Evolutionary conservation across 2,113 vertebrate genomes (phyloP).

Genomic region (Seriola dumerili): DNA sequence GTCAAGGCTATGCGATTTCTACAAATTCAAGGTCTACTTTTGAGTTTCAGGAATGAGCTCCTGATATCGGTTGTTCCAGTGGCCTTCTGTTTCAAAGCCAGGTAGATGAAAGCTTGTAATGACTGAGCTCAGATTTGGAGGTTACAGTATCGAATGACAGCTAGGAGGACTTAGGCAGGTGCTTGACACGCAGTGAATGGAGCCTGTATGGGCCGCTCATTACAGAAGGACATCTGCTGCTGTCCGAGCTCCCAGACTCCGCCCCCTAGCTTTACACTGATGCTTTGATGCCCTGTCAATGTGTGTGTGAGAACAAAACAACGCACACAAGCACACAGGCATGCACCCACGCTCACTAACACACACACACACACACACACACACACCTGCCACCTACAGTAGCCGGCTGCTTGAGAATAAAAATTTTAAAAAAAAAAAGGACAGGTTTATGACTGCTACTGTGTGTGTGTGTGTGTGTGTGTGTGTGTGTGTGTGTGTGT

Average conservation of each 20-base stretch:
- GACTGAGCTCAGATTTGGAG: conserved; percentile 64
- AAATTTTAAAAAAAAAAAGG: conserved; percentile 26
- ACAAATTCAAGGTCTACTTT: not conserved
- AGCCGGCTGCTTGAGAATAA: conserved; percentile 18
- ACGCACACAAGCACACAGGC: conserved; percentile 27
- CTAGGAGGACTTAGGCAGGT: conserved; percentile 72
- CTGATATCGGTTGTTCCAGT: conserved; percentile 1
- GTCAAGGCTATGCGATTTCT: not conserved
- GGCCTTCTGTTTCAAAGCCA: conserved; percentile 42
- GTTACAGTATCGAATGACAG: conserved; percentile 76
- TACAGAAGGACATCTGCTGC: conserved; percentile 86
- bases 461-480: not conserved
- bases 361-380: conserved; percentile 8
- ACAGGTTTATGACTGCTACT: conserved; percentile 1
- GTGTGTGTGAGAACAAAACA: conserved; percentile 69
- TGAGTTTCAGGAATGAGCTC: not conserved
- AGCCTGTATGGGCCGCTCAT: conserved; percentile 75
- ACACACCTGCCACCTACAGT: conserved; percentile 49
- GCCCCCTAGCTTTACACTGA: conserved; percentile 72
- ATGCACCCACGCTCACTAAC: conserved; percentile 7
- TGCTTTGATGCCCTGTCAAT: conserved; percentile 78
- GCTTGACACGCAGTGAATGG: conserved; percentile 71
- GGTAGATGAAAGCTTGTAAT: conserved; percentile 60
- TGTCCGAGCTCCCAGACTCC: conserved; percentile 66
- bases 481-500: not conserved